Base-by-base conservation (phyloP, 2,888 invertebrate species). In the Agrochola macilenta region DNA sequence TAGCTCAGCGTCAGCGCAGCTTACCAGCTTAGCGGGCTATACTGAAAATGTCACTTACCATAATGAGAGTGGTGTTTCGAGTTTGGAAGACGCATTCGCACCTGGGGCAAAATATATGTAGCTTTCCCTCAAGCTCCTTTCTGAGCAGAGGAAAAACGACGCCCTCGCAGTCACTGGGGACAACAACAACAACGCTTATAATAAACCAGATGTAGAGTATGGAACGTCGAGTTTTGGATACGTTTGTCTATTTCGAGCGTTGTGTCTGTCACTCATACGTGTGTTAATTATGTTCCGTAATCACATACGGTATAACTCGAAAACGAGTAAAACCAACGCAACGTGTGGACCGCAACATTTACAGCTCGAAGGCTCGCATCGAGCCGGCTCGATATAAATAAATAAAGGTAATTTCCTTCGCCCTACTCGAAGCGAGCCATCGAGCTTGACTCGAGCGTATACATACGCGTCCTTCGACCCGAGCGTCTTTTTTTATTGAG, bases 31-130 rank as follows among this genome's bases (percentile, higher is more conserved):
- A 39, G 20, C 11, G 39, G 5, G 20, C 8, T 12, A n/a, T 11
- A 57, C 5, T 30, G 12, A 30, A 63, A 71, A 58, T 61, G 1
- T 26, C 30, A 43, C 69, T 73, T 84, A 98, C 99, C 97, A 99
- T 98, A 66, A 99, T 99, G 35, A 99, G 98, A 7, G 98, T 98
- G 4, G 99, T 99, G 92, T 99, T 99, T 79, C 99, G 97, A 88
- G 98, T 98, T 94, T 99, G 98, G 94, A 98, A 99, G 94, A 98
- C 98, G 95, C 99, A 99, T 90, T 99, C 98, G 93, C 99, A 99
- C 84, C 98, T 97, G 0, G 98, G 98, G 93, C 99, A 99, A 90
- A 98, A 98, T 91, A 98, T 98, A 86, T 98, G 97, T 87, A 98
- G 98, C 89, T 98, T 98, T 23, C 97, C 98, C 90, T 97, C 97